A percentile compares a stretch with the other conserved stretches of the same genome.
Evolutionary conservation across 2,113 vertebrate species (phyloP).

Genomic region (Serinus canaria): DNA sequence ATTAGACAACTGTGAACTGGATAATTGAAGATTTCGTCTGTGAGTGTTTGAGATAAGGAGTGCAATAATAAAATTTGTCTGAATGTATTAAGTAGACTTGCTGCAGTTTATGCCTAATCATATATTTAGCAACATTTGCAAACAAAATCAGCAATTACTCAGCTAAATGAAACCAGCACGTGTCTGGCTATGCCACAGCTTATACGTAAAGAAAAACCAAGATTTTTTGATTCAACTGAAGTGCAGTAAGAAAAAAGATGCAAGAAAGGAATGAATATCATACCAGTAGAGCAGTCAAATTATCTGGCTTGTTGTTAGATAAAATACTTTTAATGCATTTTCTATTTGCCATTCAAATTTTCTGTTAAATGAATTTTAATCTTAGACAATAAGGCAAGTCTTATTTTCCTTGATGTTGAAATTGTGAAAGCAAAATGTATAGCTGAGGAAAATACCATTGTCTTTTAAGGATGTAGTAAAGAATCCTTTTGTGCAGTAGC

Average conservation of each 20-base stretch:
- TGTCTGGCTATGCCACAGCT: not conserved
- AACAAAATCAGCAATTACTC: conserved; percentile 26
- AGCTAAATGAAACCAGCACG: not conserved
- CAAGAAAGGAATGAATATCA: not conserved
- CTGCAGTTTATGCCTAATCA: conserved; percentile 15
- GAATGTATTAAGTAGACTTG: not conserved
- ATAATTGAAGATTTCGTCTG: not conserved
- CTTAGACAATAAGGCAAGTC: not conserved
- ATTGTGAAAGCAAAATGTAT: not conserved
- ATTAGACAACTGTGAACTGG: not conserved
- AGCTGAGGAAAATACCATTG: not conserved
- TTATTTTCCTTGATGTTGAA: not conserved
- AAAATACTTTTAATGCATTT: not conserved
- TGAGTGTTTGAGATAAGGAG: not conserved
- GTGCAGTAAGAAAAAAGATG: not conserved
- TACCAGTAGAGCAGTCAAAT: not conserved
- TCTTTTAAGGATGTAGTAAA: not conserved
- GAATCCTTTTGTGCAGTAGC: not conserved
- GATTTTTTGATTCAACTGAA: not conserved
- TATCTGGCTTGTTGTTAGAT: not conserved
- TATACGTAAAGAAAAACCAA: not conserved
- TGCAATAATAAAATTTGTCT: conserved; percentile 20
- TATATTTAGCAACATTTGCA: conserved; percentile 31
- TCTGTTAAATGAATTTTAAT: not conserved
- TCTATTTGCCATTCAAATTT: not conserved